These are phyloP conservation scores for Lates calcarifer DNA, from an alignment of 2,113 vertebrate species.

Conservation along the genomic window DNA sequence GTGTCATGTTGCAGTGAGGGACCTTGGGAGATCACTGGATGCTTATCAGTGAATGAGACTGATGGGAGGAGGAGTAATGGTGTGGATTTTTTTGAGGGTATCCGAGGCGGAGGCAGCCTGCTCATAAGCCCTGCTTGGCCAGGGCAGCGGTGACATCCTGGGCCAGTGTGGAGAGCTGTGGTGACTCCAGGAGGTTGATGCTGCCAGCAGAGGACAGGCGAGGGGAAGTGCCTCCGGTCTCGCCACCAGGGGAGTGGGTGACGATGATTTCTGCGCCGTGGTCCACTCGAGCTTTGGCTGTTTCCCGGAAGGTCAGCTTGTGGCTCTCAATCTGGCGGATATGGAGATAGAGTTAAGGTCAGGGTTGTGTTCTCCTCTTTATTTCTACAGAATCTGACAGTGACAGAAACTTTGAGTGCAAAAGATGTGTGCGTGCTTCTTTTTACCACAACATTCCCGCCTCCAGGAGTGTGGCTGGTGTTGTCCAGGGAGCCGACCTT, in stretches of 20 bases:
- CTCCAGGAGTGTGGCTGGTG: constrained; percentile 91
- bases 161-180: constrained; percentile 93
- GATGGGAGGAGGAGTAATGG: constrained; percentile 19
- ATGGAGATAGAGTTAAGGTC: neutral
- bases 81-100: constrained; percentile 12
- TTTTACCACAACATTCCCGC: constrained; percentile 92
- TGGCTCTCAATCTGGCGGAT: constrained; percentile 95
- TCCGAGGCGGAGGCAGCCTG: neutral
- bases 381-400: neutral
- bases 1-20: constrained; percentile 8
- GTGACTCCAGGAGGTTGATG: constrained; percentile 93
- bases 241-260: constrained; percentile 89
- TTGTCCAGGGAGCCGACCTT: constrained; percentile 95
- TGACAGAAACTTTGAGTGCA: neutral
- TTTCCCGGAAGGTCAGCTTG: constrained; percentile 93
- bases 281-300: constrained; percentile 93
- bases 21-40: constrained; percentile 43
- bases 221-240: constrained; percentile 90
- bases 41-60: constrained; percentile 29
- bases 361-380: neutral
- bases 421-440: neutral
- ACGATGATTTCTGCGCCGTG: constrained; percentile 95
- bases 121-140: constrained; percentile 97
- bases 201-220: constrained; percentile 92
- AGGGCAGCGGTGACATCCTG: constrained; percentile 96